Conservation (phyloP, 2,113 vertebrate genomes). For the Pyrgilauda ruficollis region DNA sequence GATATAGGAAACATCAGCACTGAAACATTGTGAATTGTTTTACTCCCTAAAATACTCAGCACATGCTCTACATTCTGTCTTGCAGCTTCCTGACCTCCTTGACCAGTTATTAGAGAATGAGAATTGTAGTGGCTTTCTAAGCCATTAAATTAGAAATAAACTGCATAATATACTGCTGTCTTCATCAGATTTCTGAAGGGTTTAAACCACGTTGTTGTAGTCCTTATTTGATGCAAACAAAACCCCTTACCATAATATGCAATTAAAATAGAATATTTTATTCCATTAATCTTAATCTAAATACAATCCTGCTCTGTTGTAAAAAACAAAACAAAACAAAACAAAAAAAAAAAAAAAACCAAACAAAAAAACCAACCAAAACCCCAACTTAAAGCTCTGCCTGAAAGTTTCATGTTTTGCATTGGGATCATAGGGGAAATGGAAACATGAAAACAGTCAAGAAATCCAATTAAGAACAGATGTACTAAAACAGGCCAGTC, state of each 20-base stretch:
- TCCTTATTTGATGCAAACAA: slow-evolving; percentile 7
- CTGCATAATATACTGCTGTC: neutral
- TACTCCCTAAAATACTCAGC: neutral
- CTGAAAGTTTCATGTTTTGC: neutral
- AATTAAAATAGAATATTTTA: neutral
- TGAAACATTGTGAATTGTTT: neutral
- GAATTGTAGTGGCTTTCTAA: neutral
- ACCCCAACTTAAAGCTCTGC: neutral
- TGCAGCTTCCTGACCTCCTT: neutral
- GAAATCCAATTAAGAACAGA: neutral
- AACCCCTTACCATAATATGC: neutral
- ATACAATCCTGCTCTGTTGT: neutral
- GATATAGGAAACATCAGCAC: no score
- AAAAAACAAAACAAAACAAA: neutral
- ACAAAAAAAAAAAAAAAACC: no score
- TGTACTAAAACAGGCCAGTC: neutral
- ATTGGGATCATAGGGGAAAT: neutral
- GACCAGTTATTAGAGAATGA: neutral
- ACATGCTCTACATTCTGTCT: neutral
- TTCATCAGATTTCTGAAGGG: neutral
- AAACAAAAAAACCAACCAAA: neutral
- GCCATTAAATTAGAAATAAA: neutral
- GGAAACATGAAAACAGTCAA: neutral
- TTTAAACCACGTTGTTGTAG: neutral
- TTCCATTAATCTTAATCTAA: neutral